phyloP scores from a whole-genome alignment of 2,888 invertebrate genomes.

The Oligia fasciuncula region DNA sequence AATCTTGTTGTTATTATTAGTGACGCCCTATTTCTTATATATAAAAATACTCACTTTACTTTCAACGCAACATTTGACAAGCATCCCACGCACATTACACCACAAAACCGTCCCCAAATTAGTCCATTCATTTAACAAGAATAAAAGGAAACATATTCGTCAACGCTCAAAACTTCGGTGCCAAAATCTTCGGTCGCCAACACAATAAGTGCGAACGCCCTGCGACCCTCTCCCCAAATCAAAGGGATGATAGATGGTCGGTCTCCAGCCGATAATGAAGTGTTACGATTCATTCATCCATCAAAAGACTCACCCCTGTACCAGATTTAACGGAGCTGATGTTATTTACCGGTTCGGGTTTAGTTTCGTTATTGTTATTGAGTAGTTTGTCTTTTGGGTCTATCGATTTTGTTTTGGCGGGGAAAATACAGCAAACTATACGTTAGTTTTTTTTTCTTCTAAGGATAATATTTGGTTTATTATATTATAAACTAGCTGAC shows the following conservation, averaged over 20 bases:
- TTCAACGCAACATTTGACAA: neutral
- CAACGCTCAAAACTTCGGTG: slow-evolving; percentile 26
- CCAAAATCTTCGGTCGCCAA: slow-evolving; percentile 31
- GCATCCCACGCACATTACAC: slow-evolving; percentile 3
- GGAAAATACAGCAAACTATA: neutral
- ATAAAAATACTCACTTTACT: neutral
- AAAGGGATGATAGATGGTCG: slow-evolving; percentile 66
- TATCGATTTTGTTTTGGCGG: neutral
- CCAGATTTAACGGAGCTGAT: slow-evolving; percentile 58
- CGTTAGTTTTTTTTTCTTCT: neutral
- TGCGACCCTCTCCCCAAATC: slow-evolving; percentile 61
- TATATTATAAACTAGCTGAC: no score
- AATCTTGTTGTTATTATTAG: neutral
- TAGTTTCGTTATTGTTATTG: slow-evolving; percentile 44
- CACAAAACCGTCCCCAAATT: slow-evolving; percentile 35
- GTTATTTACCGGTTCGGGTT: slow-evolving; percentile 53
- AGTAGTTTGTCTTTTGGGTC: neutral
- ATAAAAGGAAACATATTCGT: slow-evolving; percentile 39
- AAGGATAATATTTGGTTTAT: no score
- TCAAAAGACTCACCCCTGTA: slow-evolving; percentile 62
- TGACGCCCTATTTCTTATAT: neutral
- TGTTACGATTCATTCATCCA: slow-evolving; percentile 64
- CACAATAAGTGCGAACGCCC: slow-evolving; percentile 52
- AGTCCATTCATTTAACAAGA: slow-evolving; percentile 22
- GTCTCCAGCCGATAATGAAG: slow-evolving; percentile 65